Percentiles rank a stretch among this genome's conserved stretches.
These are phyloP conservation scores for Onychomys arenicola DNA, from an alignment of 2,797 vertebrate genomes.

Conservation along the genomic window DNA sequence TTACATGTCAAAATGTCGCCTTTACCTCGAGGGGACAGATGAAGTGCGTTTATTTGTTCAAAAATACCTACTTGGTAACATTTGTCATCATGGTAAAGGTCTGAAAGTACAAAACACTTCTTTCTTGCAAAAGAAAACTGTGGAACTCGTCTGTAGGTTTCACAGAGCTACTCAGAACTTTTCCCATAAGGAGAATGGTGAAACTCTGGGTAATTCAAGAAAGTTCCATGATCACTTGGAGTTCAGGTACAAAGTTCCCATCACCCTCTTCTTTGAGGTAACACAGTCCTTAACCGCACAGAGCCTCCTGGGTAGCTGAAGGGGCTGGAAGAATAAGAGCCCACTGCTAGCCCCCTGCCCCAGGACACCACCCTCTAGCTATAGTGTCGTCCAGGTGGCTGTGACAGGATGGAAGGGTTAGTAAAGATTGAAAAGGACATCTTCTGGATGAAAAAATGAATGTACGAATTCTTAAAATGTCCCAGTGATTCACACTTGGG, in stretches of 20 bases:
- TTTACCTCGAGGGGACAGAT: slow-evolving; percentile 70
- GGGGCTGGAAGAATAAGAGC: background rate
- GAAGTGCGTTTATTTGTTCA: slow-evolving; percentile 56
- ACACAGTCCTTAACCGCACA: background rate
- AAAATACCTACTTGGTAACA: slow-evolving; percentile 61
- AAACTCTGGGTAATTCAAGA: background rate
- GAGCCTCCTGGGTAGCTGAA: background rate
- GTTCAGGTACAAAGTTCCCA: background rate
- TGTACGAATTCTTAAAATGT: background rate
- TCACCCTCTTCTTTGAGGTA: background rate
- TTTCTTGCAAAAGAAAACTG: slow-evolving; percentile 40
- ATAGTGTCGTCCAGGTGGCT: background rate
- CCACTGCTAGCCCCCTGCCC: rapidly evolving
- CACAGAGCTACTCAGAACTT: slow-evolving; percentile 42
- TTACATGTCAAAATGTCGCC: slow-evolving; percentile 70
- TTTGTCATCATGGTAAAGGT: slow-evolving; percentile 60
- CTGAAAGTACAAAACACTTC: slow-evolving; percentile 47
- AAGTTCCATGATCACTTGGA: background rate
- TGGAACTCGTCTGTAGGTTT: slow-evolving; percentile 24
- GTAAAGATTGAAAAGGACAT: background rate
- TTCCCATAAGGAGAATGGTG: background rate
- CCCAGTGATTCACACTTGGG: background rate
- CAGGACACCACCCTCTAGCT: background rate
- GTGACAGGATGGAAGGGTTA: background rate
- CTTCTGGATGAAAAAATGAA: slow-evolving; percentile 47